Base-by-base conservation (phyloP, 2,113 vertebrate species). In the Regulus satrapa region DNA sequence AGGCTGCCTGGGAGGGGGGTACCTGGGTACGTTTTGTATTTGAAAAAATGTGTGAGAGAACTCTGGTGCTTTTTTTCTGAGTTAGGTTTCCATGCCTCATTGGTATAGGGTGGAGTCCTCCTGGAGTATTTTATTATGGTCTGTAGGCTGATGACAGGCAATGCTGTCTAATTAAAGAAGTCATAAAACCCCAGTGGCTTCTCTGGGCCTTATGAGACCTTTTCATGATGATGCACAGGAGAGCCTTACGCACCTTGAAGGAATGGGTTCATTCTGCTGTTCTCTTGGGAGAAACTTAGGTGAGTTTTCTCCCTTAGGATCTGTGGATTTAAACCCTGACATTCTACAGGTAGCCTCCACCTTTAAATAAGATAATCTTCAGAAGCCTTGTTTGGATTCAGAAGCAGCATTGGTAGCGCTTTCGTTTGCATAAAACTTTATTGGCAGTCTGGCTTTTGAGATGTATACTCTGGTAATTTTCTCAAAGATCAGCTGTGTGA, bases 101-200 rank as follows among this genome's bases (percentile, higher is more conserved):
- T 78, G 43, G 63, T 68, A 1, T 17, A 56, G 79, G 79, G 92
- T 93, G 95, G 82, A 88, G 89, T 92, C 46, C 29, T 92, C 52
- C n/a, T 66, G 31, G 32, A 64, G 16, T 68, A 32, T 92, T 94
- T 92, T 83, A 68, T 74, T 94, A 28, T 64, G 68, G 36, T 79
- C 43, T 80, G 56, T 67, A 80, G 79, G 40, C 63, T 84, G 61
- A 90, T 80, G 74, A 77, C 49, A 58, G 62, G 68, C 26, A 45
- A 3, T 77, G n/a, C 36, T 86, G 48, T 94, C 81, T 93, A 93
- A 95, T 96, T 95, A 94, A 71, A 90, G 75, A 81, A 90, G 52
- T 86, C 61, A 4, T 36, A 48, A 88, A 92, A 64, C 29, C 26
- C 71, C 29, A 32, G 28, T 75, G 88, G 72, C 61, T 81, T 77